These are phyloP conservation scores for Neopipo cinnamomea DNA, from an alignment of 2,113 vertebrate genomes.

Conservation along the genomic window DNA sequence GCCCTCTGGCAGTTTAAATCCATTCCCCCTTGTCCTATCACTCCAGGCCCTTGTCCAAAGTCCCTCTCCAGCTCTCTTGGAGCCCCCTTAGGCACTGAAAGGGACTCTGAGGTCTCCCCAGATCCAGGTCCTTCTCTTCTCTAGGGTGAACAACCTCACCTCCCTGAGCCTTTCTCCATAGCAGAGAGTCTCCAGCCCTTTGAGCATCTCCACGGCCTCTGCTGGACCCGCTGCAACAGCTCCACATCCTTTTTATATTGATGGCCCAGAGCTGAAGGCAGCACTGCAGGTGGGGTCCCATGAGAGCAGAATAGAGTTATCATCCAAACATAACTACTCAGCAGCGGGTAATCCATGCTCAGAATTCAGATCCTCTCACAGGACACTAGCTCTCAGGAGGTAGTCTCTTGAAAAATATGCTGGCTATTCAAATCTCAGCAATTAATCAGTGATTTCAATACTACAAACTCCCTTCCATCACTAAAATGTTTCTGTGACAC, in stretches of 20 bases:
- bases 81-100: neutral
- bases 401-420: neutral
- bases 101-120: neutral
- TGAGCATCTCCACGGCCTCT: neutral
- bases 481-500: neutral
- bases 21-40: neutral
- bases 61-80: neutral
- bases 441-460: constrained; percentile 23
- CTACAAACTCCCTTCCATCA: constrained; percentile 16
- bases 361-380: neutral
- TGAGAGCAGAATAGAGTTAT: neutral
- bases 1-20: neutral
- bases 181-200: neutral
- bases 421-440: neutral
- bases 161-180: neutral
- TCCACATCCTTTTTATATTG: accelerated
- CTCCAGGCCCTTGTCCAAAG: neutral
- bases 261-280: accelerated
- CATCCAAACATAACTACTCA: neutral
- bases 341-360: neutral
- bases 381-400: neutral
- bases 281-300: neutral
- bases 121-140: too few species aligned
- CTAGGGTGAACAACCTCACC: neutral
- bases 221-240: neutral